phyloP scores from a whole-genome alignment of 2,888 invertebrate genomes.

The Gymnosoma rotundatum region DNA sequence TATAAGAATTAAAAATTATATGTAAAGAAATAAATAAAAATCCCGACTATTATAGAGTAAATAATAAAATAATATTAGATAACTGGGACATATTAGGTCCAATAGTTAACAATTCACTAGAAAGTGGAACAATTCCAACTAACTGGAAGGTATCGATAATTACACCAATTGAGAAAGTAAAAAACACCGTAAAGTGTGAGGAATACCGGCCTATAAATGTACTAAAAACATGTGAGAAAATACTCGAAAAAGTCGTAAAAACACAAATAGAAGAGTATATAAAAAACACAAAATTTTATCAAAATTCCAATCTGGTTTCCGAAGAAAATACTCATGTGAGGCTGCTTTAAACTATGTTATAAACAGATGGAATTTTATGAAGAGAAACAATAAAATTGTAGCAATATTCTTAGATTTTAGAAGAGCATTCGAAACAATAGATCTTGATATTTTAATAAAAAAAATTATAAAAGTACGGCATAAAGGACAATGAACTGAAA shows the following conservation, averaged over 20 bases:
- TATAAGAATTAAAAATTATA: background rate
- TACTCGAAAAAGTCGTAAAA: background rate
- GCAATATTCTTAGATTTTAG: background rate
- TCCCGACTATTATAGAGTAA: background rate
- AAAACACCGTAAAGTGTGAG: too few species aligned
- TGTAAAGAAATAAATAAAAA: slow-evolving; percentile 3
- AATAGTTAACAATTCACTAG: background rate
- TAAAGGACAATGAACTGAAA: too few species aligned
- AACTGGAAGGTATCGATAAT: too few species aligned
- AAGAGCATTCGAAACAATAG: too few species aligned
- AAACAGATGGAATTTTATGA: background rate
- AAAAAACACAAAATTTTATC: too few species aligned
- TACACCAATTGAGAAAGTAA: too few species aligned
- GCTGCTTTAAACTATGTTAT: background rate
- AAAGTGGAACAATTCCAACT: too few species aligned
- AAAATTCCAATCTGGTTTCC: background rate
- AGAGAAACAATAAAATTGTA: too few species aligned
- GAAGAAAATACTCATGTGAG: background rate
- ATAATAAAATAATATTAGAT: background rate
- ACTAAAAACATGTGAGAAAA: too few species aligned
- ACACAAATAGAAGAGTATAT: background rate
- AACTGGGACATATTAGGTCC: background rate
- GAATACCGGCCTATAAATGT: background rate
- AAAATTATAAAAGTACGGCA: too few species aligned
- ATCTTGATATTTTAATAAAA: too few species aligned